These are phyloP conservation scores for Xiphydria camelus DNA, from an alignment of 2,888 invertebrate species.

Conservation along the genomic window DNA sequence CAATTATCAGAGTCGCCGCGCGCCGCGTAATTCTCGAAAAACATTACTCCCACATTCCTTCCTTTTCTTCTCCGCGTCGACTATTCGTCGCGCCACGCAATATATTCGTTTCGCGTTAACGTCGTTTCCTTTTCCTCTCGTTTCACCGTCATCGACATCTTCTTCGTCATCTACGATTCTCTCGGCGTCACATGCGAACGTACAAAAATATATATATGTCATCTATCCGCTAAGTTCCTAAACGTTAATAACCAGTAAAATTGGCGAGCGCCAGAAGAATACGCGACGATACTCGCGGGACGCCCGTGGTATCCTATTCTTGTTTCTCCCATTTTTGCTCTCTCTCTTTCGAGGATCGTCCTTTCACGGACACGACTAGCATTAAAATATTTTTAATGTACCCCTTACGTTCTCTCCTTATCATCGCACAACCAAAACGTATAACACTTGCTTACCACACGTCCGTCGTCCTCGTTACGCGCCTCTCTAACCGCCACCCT, in stretches of 20 bases:
- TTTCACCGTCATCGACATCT: neutral
- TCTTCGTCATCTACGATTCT: constrained; percentile 8
- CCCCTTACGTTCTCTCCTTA: no score
- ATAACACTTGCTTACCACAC: constrained; percentile 1
- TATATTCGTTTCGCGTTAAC: constrained; percentile 3
- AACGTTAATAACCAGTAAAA: constrained; percentile 40
- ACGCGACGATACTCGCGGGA: constrained; percentile 1
- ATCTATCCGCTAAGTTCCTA: constrained; percentile 54
- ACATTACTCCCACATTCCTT: constrained; percentile 14
- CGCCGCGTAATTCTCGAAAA: constrained; percentile 21
- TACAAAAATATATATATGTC: constrained; percentile 58
- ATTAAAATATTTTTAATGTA: no score
- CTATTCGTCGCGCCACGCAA: constrained; percentile 9
- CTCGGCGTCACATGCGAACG: constrained; percentile 43
- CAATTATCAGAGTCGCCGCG: constrained; percentile 37
- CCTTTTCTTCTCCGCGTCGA: constrained; percentile 15
- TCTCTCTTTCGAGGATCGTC: neutral
- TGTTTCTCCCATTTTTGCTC: neutral
- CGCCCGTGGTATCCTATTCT: neutral
- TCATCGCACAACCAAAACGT: neutral
- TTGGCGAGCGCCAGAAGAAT: constrained; percentile 37
- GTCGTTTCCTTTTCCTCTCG: neutral
- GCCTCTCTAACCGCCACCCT: no score
- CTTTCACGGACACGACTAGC: no score
- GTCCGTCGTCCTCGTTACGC: constrained; percentile 2